Percentiles rank a stretch among this genome's conserved stretches.
Conservation (phyloP, 2,797 vertebrate species). For the Crocodylus rhombifer region DNA sequence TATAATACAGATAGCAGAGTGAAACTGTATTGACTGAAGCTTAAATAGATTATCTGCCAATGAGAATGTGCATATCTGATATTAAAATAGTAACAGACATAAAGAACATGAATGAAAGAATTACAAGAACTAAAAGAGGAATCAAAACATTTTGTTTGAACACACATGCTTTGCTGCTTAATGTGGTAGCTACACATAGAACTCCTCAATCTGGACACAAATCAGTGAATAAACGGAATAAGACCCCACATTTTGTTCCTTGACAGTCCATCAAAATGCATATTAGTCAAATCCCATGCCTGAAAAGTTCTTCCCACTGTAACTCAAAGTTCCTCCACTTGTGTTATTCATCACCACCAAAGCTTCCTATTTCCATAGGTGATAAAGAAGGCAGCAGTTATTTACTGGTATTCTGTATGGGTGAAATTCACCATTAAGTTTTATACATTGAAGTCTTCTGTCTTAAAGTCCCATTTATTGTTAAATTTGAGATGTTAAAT, state of each 20-base stretch:
- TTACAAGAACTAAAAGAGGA: slow-evolving; percentile 5
- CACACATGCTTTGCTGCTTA: not conserved
- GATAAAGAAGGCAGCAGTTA: not conserved
- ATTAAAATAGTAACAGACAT: slow-evolving; percentile 1
- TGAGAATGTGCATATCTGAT: not conserved
- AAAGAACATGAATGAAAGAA: not conserved
- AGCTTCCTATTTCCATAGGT: not conserved
- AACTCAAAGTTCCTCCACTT: not conserved
- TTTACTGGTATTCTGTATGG: not conserved
- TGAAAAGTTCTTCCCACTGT: not conserved
- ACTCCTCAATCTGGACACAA: not conserved
- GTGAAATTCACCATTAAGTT: not conserved
- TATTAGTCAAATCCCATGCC: not conserved
- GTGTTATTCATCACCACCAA: not conserved
- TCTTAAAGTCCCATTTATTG: not conserved
- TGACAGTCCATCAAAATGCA: not conserved
- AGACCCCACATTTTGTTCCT: not conserved
- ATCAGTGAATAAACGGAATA: not conserved
- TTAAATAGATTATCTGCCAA: not conserved
- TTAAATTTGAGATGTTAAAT: not conserved
- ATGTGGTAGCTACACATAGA: fast-evolving
- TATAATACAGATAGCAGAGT: not conserved
- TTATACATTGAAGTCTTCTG: not conserved
- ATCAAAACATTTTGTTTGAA: not conserved
- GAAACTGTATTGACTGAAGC: not conserved